Evolutionary conservation across 2,888 invertebrate species (phyloP).

Genomic region (Chloromyia formosa): DNA sequence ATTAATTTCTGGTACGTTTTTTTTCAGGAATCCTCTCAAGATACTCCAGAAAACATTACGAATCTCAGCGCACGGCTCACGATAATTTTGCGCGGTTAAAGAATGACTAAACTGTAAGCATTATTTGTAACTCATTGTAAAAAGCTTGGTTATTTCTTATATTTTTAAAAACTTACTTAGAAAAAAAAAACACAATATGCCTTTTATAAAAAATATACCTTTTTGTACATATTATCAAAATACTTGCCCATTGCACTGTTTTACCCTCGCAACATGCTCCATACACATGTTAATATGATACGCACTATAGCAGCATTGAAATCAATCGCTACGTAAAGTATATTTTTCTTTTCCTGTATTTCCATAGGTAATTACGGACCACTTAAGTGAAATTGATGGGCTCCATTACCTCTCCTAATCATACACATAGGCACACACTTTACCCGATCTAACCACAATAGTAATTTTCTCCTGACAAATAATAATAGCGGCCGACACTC

Average conservation of each 20-base stretch:
- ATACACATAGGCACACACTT: constrained; percentile 34
- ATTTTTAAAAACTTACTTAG: no score
- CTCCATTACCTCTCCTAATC: constrained; percentile 50
- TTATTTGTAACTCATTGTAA: no score
- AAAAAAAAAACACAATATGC: no score
- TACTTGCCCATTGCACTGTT: background rate
- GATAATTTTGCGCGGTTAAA: no score
- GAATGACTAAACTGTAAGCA: no score
- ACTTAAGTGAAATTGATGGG: constrained; percentile 51
- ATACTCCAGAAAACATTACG: no score
- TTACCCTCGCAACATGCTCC: background rate
- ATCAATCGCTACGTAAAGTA: constrained; percentile 26
- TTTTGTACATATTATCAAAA: no score
- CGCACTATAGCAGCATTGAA: background rate
- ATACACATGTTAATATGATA: constrained; percentile 22
- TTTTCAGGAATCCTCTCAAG: no score
- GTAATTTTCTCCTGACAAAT: constrained; percentile 38
- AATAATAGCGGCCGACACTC: background rate
- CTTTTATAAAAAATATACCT: no score
- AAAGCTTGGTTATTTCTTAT: no score
- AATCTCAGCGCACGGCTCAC: no score
- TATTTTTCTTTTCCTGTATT: constrained; percentile 26
- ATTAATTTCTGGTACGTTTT: no score
- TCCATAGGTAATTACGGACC: constrained; percentile 44
- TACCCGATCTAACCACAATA: constrained; percentile 10